Conservation (phyloP, 35 echinoderm and acorn worm species). For the Hemicentrotus pulcherrimus region DNA sequence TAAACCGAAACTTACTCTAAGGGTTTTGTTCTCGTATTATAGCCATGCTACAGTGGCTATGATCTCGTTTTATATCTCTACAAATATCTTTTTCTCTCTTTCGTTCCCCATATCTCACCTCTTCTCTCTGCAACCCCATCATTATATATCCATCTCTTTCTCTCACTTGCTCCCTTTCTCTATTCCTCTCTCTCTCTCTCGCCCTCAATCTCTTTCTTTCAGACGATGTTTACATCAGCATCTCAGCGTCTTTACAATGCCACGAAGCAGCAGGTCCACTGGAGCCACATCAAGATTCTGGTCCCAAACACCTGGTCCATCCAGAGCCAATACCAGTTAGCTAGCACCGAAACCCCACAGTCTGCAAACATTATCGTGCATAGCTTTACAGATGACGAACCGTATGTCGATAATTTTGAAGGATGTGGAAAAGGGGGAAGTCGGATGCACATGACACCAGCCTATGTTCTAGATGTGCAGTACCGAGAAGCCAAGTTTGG, state of each 20-base stretch:
- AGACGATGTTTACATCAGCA: conserved; percentile 38
- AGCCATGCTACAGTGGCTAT: too few species aligned
- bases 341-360: conserved; percentile 33
- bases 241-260: conserved; percentile 29
- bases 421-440: conserved; percentile 42
- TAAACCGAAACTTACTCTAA: too few species aligned
- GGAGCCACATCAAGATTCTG: conserved; percentile 44
- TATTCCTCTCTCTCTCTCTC: too few species aligned
- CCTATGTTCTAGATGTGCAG: not conserved
- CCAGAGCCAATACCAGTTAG: not conserved
- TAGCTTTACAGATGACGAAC: not conserved
- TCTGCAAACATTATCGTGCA: conserved; percentile 45
- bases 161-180: too few species aligned
- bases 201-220: not conserved
- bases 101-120: too few species aligned
- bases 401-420: conserved; percentile 19
- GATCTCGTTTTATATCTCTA: too few species aligned
- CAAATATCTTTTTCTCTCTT: too few species aligned
- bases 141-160: too few species aligned
- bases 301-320: conserved; percentile 44
- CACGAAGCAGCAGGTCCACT: conserved; percentile 36
- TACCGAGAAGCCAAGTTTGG: conserved; percentile 18
- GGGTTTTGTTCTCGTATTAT: too few species aligned
- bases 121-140: too few species aligned
- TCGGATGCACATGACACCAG: conserved; percentile 32